A percentile compares a stretch with the other conserved stretches of the same genome.
Evolutionary conservation across 2,888 invertebrate genomes (phyloP).

Genomic region (Meliscaeva auricollis): DNA sequence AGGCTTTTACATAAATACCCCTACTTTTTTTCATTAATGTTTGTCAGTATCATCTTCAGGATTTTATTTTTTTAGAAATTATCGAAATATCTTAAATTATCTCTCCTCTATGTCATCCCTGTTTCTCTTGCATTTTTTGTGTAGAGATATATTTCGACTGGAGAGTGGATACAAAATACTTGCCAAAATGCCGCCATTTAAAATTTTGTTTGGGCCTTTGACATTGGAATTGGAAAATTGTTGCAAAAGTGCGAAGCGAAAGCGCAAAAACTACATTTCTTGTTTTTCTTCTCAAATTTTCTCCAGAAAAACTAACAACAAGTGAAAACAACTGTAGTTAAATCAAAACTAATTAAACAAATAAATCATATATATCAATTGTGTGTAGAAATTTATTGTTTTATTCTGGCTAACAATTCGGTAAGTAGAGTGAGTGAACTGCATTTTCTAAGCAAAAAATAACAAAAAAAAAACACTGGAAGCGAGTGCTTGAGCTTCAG

Average conservation of each 20-base stretch:
- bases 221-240: conserved; percentile 78
- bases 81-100: too few species aligned
- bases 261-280: conserved; percentile 63
- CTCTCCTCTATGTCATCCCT: conserved; percentile 43
- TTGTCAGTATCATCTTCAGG: too few species aligned
- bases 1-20: too few species aligned
- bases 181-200: conserved; percentile 77
- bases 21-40: too few species aligned
- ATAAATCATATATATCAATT: conserved; percentile 35
- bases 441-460: conserved; percentile 65
- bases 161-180: conserved; percentile 65
- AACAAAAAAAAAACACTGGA: conserved; percentile 66
- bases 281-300: conserved; percentile 40
- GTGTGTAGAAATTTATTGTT: conserved; percentile 61
- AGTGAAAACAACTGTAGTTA: conserved; percentile 26
- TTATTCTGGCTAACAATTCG: conserved; percentile 74
- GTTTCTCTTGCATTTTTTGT: conserved; percentile 5
- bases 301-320: conserved; percentile 53
- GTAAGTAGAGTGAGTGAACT: conserved; percentile 71
- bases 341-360: conserved; percentile 27
- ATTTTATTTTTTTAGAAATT: too few species aligned
- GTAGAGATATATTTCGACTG: conserved; percentile 62
- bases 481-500: conserved; percentile 55
- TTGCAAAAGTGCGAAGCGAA: conserved; percentile 76
- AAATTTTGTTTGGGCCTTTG: conserved; percentile 77